Evolutionary conservation across 2,888 invertebrate species (phyloP), one percentile per base, ranked within the genome.

Genomic region (Myathropa florea): DNA sequence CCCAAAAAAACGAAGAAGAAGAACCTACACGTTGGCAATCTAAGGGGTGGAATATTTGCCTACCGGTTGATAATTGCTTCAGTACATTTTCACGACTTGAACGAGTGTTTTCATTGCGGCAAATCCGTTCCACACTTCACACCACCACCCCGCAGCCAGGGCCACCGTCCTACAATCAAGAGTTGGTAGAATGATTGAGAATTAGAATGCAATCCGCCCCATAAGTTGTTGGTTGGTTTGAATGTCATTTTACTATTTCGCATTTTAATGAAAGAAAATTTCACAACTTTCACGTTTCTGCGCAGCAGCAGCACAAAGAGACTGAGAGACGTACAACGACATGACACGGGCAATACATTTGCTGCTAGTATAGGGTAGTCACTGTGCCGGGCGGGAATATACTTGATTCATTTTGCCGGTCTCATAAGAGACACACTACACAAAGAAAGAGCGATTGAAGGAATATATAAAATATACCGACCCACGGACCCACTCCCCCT

Each of bases 231-330:
- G 33, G 39, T 6, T 6, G 46, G 46, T 18, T 68, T 77, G 55
- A 76, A 77, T 72, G 79, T 61, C 46, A 72, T 76, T 65, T 83
- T 86, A 86, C 83, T 83, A 86, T 86, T 86, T 83, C 86, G 57
- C 86, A 83, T 70, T 86, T 86, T 75, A 67, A 83, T 86, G 86
- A 86, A 86, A 86, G 86, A 86, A 86, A 79, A 83, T 86, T 86
- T 83, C 83, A 86, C 86, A 86, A 86, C 86, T 86, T 86, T 86
- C 79, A 86, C 85, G 68, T 75, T 73, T 78, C 30, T 86, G 86
- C 86, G 86, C 86, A 86, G 78, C 73, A 64, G 73, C 64, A 59
- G 24, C 21, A 55, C n/a, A 18, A 46, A 46, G 6, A 7, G 53
- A 23, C 23, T 63, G 65, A 73, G 46, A 64, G 64, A 59, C 75